Evolutionary conservation across 2,113 vertebrate species (phyloP), one percentile per base, ranked within the genome.

Genomic region (Psilopsiagon aymara): DNA sequence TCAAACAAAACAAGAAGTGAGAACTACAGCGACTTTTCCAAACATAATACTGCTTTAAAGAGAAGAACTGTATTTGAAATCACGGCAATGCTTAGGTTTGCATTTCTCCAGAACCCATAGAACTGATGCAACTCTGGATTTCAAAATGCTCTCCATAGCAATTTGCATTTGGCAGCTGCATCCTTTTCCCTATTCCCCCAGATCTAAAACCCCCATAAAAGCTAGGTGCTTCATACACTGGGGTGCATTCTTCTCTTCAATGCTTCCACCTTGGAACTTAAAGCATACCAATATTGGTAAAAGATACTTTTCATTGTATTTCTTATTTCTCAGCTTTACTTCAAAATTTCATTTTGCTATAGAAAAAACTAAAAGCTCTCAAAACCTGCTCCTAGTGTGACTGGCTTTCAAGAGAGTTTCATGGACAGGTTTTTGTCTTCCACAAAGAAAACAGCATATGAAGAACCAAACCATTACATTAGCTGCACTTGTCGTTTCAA

Each of bases 231-330:
- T 86, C 19, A 67, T 10, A 37, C 41, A 77, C 28, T 46, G 19
- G 35, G 37, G 21, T 1, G 1, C 17, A 66, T 14, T 13, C 15
- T 66, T 39, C 17, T 11, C 60, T 25, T 51, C 57, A 39, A 4
- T 17, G 47, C 9, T 55, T 87, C 19, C 7, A n/a, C 47, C 13
- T 55, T 67, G 39, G 47, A 70, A 70, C 17, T 55, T 71, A 84
- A 71, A 12, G 71, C 14, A 82, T 24, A 69, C 6, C 3, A 82
- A 43, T 0, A 5, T 0, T n/a, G 19, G 11, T 33, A 41, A 73
- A 16, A 79, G 5, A 63, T 28, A 59, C 3, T 35, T 17, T 21
- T 43, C 27, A 55, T 1, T 3, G 2, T 23, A 37, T 49, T 81
- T 86, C 35, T n/a, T n/a, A 29, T 39, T 85, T 80, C 20, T 49